phyloP scores from a whole-genome alignment of 2,113 vertebrate genomes.

The Pseudonaja textilis region DNA sequence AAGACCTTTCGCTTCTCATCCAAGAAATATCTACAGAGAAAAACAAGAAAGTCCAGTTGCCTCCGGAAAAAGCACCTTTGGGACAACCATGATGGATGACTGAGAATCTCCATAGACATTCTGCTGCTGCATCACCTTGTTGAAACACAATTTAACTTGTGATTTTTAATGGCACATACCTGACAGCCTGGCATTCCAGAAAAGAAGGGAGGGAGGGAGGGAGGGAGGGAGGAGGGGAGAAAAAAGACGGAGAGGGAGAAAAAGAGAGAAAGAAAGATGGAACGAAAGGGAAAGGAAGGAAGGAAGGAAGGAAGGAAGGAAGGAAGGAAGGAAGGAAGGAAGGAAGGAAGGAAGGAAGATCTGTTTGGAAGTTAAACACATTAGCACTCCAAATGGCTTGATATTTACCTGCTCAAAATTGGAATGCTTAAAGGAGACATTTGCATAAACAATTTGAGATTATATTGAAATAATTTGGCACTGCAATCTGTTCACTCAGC shows the following conservation, averaged over 20 bases:
- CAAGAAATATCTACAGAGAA: no score
- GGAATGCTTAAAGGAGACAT: slow-evolving; percentile 46
- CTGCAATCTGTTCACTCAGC: slow-evolving; percentile 54
- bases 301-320: accelerated
- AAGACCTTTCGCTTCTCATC: no score
- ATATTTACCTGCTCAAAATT: slow-evolving; percentile 17
- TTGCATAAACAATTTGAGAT: slow-evolving; percentile 55
- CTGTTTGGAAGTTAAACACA: slow-evolving; percentile 5
- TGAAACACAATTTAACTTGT: neutral
- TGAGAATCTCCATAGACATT: no score
- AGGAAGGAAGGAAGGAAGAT: neutral
- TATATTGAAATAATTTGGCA: slow-evolving; percentile 42
- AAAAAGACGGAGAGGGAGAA: neutral
- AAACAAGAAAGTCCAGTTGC: no score
- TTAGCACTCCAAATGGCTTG: slow-evolving; percentile 9
- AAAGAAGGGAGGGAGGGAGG: no score
- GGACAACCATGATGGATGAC: no score
- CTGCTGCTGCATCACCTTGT: neutral
- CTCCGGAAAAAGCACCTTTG: no score
- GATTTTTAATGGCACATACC: neutral
- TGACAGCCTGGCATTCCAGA: slow-evolving; percentile 3
- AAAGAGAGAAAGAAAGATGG: no score
- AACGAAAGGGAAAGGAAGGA: accelerated
- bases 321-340: accelerated
- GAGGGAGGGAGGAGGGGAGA: accelerated